Evolutionary conservation across 2,113 vertebrate genomes (phyloP).

Genomic region (Ascaphus truei): DNA sequence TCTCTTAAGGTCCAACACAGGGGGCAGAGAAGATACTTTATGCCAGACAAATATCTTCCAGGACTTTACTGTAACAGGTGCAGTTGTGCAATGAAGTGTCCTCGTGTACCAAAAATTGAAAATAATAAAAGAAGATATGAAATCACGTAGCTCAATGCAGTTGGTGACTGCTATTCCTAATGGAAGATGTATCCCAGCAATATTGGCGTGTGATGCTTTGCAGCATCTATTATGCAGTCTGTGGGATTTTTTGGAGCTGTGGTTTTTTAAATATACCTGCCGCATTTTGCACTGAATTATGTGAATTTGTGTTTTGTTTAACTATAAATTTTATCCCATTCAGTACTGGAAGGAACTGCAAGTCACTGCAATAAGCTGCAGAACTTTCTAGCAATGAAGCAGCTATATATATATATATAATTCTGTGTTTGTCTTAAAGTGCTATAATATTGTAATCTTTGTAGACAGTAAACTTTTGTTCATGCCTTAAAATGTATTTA

Average conservation of each 20-base stretch:
- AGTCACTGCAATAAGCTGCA: neutral
- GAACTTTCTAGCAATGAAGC: neutral
- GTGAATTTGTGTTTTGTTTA: neutral
- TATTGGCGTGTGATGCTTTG: neutral
- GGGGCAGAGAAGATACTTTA: neutral
- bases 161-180: neutral
- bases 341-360: neutral
- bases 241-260: neutral
- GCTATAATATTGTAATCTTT: constrained; percentile 16
- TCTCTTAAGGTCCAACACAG: too few species aligned
- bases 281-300: constrained; percentile 5
- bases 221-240: neutral
- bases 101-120: neutral
- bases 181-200: neutral
- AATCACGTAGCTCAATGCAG: neutral
- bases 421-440: constrained; percentile 25
- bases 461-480: constrained; percentile 10
- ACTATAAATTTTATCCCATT: neutral
- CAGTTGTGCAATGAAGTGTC: neutral
- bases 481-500: constrained; percentile 9
- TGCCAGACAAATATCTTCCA: too few species aligned
- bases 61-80: neutral
- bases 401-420: constrained; percentile 7
- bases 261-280: neutral
- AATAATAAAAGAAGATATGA: neutral